Conservation (phyloP, 1,140 invertebrate species). For the Lepidotrigona ventralis region DNA sequence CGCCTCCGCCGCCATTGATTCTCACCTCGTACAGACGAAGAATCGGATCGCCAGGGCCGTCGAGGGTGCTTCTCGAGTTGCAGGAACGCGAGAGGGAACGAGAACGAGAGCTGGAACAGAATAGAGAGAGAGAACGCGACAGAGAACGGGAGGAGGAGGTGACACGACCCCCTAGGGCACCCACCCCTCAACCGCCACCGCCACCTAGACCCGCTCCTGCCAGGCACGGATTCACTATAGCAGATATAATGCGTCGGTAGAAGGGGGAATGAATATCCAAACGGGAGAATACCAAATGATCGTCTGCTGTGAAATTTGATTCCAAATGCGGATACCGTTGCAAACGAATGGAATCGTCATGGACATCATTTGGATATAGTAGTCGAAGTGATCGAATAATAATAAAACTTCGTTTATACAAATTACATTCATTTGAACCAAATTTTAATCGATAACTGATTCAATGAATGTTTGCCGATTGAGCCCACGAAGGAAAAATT, state of each 20-base stretch:
- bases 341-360: not conserved
- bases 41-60: conserved; percentile 75
- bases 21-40: conserved; percentile 75
- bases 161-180: conserved; percentile 65
- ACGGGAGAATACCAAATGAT: conserved; percentile 34
- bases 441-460: too few relatives aligned
- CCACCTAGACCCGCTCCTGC: conserved; percentile 75
- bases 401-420: too few relatives aligned
- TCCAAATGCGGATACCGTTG: too few relatives aligned
- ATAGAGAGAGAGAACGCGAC: conserved; percentile 65
- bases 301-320: conserved; percentile 11
- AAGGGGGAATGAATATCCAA: not conserved
- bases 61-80: conserved; percentile 73
- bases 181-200: conserved; percentile 78
- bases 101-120: conserved; percentile 68
- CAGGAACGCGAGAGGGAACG: conserved; percentile 75
- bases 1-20: conserved; percentile 78
- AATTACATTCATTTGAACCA: too few relatives aligned
- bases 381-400: not conserved
- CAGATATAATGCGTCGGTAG: conserved; percentile 79
- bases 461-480: too few relatives aligned
- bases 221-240: conserved; percentile 79
- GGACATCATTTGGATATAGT: not conserved
- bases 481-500: too few relatives aligned
- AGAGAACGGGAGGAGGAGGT: conserved; percentile 72